Percentiles rank a stretch among this genome's conserved stretches.
Conservation (phyloP, 2,113 vertebrate genomes). For the Salvelinus fontinalis region DNA sequence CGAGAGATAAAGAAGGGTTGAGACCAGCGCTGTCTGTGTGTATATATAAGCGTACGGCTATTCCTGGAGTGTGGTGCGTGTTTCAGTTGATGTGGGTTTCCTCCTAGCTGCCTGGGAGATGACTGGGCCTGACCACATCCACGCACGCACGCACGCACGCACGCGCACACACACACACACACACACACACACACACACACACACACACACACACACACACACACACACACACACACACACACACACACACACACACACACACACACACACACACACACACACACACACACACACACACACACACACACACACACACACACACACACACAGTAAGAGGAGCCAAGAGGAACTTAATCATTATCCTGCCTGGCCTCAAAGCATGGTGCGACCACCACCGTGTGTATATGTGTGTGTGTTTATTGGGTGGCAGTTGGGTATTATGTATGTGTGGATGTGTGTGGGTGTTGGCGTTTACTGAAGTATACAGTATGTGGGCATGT, state of each 20-base stretch:
- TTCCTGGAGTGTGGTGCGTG: slow-evolving; percentile 75
- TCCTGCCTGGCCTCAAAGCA: slow-evolving; percentile 63
- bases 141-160: slow-evolving; percentile 64
- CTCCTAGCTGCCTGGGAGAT: slow-evolving; percentile 95
- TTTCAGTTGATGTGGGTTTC: slow-evolving; percentile 99
- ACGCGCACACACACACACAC: background rate
- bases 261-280: background rate
- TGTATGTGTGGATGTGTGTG: background rate
- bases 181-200: background rate
- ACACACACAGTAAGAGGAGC: slow-evolving; percentile 45
- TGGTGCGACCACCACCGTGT: slow-evolving; percentile 45
- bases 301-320: slow-evolving; percentile 28
- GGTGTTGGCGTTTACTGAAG: background rate
- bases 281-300: slow-evolving; percentile 1
- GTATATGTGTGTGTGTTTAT: background rate
- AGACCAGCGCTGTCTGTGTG: background rate
- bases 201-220: slow-evolving; percentile 68
- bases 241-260: slow-evolving; percentile 70
- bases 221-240: background rate
- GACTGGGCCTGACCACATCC: slow-evolving; percentile 97
- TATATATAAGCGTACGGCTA: slow-evolving; percentile 54
- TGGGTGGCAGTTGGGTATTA: background rate
- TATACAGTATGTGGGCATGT: background rate
- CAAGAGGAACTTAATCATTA: slow-evolving; percentile 95
- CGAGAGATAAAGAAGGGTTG: too few relatives aligned